A percentile compares a stretch with the other conserved stretches of the same genome.
These are phyloP conservation scores for Corbicula japonica DNA, from an alignment of 2,888 invertebrate genomes.

Conservation along the genomic window DNA sequence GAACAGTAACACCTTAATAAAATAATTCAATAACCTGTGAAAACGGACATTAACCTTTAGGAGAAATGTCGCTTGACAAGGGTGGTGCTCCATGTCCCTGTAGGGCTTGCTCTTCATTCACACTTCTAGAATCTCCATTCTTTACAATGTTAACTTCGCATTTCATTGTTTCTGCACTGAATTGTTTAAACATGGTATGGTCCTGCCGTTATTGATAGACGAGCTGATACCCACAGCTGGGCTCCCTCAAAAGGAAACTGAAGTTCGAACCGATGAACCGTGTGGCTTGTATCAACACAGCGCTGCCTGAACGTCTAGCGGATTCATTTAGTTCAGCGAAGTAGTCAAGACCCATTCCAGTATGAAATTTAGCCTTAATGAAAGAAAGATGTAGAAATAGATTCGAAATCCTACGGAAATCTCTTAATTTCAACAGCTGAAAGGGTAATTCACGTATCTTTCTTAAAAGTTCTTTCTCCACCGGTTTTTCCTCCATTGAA, in stretches of 20 bases:
- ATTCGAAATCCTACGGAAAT: slow-evolving; percentile 88
- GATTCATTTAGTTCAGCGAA: slow-evolving; percentile 33
- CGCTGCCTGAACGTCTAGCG: slow-evolving; percentile 15
- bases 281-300: slow-evolving; percentile 15
- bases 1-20: no score
- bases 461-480: slow-evolving; percentile 63
- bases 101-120: slow-evolving; percentile 14
- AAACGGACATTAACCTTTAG: slow-evolving; percentile 37
- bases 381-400: slow-evolving; percentile 24
- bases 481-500: slow-evolving; percentile 53
- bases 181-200: no score
- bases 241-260: slow-evolving; percentile 35
- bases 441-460: slow-evolving; percentile 81
- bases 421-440: slow-evolving; percentile 71
- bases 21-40: neutral
- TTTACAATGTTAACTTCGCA: neutral
- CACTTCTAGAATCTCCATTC: no score
- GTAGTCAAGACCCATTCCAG: slow-evolving; percentile 42
- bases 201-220: slow-evolving; percentile 29
- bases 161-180: no score
- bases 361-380: slow-evolving; percentile 44
- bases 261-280: slow-evolving; percentile 46
- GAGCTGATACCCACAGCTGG: slow-evolving; percentile 40
- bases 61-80: slow-evolving; percentile 42
- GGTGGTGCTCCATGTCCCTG: slow-evolving; percentile 41